Conservation (phyloP, 1,140 invertebrate species). For the Potamilus streckersoni region DNA sequence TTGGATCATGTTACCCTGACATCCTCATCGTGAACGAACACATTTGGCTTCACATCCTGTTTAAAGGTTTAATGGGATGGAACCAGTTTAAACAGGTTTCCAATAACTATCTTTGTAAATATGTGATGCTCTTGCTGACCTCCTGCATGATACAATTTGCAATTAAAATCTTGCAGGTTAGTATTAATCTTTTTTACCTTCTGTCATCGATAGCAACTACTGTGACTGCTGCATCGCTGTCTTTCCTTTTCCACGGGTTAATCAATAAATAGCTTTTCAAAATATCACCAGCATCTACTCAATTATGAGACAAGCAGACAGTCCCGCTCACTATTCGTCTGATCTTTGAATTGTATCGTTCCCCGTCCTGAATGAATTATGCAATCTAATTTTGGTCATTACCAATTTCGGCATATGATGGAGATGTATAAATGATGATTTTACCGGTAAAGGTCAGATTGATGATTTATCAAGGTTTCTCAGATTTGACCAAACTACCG, state of each 20-base stretch:
- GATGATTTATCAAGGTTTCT: too few species aligned
- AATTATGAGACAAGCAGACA: too few species aligned
- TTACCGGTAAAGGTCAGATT: constrained; percentile 10
- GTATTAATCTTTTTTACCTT: constrained; percentile 16
- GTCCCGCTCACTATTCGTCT: too few species aligned
- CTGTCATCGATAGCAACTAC: constrained; percentile 24
- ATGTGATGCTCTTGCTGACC: constrained; percentile 12
- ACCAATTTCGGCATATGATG: too few species aligned
- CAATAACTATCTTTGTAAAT: constrained; percentile 7
- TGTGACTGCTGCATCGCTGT: constrained; percentile 29
- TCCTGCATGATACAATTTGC: constrained; percentile 30
- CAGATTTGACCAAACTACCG: too few species aligned
- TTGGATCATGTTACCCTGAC: constrained; percentile 20
- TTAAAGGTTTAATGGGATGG: constrained; percentile 22
- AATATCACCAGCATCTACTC: too few species aligned
- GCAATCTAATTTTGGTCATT: too few species aligned
- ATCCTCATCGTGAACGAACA: constrained; percentile 22
- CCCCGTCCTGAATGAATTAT: too few species aligned
- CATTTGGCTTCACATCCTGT: constrained; percentile 18
- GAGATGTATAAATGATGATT: too few species aligned
- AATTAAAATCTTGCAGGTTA: constrained; percentile 35
- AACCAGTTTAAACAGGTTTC: constrained; percentile 9
- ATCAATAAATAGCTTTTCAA: too few species aligned
- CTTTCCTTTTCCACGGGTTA: constrained; percentile 2
- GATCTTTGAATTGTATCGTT: too few species aligned